Percentiles rank a stretch among this genome's conserved stretches.
phyloP scores from a whole-genome alignment of 2,113 vertebrate species.

The Blennius ocellaris region DNA sequence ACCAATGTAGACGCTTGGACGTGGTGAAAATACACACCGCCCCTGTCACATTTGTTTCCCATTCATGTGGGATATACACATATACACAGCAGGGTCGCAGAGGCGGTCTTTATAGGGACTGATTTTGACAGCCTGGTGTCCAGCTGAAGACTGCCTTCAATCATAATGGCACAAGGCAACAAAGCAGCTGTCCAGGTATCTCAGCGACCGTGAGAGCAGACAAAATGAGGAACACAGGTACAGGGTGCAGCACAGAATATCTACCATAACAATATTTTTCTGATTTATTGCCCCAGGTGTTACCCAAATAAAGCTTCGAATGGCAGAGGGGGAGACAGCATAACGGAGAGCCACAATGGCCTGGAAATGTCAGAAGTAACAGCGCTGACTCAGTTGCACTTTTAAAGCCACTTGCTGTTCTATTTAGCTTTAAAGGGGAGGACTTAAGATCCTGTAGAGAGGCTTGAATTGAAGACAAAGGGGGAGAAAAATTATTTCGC shows the following conservation, averaged over 20 bases:
- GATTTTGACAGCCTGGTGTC: slow-evolving; percentile 50
- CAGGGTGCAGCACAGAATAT: slow-evolving; percentile 9
- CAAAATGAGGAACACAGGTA: background rate
- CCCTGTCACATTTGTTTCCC: slow-evolving; percentile 15
- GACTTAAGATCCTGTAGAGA: slow-evolving; percentile 17
- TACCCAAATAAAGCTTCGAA: slow-evolving; percentile 41
- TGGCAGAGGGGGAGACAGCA: slow-evolving; percentile 15
- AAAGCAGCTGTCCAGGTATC: slow-evolving; percentile 62
- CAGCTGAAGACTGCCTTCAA: slow-evolving; percentile 67
- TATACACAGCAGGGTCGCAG: slow-evolving; percentile 28
- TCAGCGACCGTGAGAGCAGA: slow-evolving; percentile 23
- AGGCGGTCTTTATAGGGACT: slow-evolving; percentile 27
- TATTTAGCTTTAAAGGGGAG: slow-evolving; percentile 10
- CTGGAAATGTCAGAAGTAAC: slow-evolving; percentile 56
- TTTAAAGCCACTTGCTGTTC: slow-evolving; percentile 28
- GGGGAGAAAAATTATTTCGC: background rate
- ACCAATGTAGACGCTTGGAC: background rate
- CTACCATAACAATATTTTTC: slow-evolving; percentile 18
- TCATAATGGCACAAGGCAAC: slow-evolving; percentile 72
- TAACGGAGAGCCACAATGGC: slow-evolving; percentile 5
- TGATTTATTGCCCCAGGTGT: slow-evolving; percentile 55
- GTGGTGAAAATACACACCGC: background rate
- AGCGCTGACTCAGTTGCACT: slow-evolving; percentile 37
- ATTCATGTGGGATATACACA: slow-evolving; percentile 28
- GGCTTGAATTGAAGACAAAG: slow-evolving; percentile 14